A percentile compares a stretch with the other conserved stretches of the same genome.
These are phyloP conservation scores for Ecliptopera silaceata DNA, from an alignment of 2,888 invertebrate genomes.

Conservation along the genomic window DNA sequence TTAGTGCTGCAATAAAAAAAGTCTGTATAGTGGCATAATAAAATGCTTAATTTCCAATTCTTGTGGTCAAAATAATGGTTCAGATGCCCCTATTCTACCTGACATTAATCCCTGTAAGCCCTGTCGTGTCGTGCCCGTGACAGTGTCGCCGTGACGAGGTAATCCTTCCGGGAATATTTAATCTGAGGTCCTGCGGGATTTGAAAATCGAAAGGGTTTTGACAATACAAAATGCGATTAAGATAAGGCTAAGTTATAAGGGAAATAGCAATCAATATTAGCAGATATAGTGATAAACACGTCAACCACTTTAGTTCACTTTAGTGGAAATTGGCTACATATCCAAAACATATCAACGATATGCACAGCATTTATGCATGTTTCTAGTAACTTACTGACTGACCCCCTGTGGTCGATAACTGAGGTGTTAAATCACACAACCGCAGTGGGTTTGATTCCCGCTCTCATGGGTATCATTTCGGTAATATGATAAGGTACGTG, in stretches of 20 bases:
- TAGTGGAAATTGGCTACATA: no score
- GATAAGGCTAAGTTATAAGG: neutral
- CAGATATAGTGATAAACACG: no score
- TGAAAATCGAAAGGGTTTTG: neutral
- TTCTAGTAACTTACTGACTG: neutral
- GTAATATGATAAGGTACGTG: conserved; percentile 47
- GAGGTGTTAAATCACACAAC: conserved; percentile 41
- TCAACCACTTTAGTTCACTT: no score
- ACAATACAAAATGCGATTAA: conserved; percentile 10
- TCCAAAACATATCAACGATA: no score
- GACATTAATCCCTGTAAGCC: conserved; percentile 23
- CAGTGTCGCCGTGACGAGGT: conserved; percentile 19
- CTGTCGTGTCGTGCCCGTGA: conserved; percentile 24
- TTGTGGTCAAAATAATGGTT: conserved; percentile 8
- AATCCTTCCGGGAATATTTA: conserved; percentile 22
- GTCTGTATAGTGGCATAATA: neutral
- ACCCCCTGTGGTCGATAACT: neutral
- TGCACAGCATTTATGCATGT: no score
- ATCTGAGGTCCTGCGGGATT: conserved; percentile 18
- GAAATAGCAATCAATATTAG: neutral
- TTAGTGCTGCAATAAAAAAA: no score
- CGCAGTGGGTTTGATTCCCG: conserved; percentile 43
- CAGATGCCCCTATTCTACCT: conserved; percentile 10
- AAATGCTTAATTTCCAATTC: neutral
- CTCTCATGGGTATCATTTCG: conserved; percentile 49